Percentiles rank a stretch among this genome's conserved stretches.
These are phyloP conservation scores for Stichodactyla mertensii DNA, from an alignment of 64 coral and sea anemone genomes.

Conservation along the genomic window DNA sequence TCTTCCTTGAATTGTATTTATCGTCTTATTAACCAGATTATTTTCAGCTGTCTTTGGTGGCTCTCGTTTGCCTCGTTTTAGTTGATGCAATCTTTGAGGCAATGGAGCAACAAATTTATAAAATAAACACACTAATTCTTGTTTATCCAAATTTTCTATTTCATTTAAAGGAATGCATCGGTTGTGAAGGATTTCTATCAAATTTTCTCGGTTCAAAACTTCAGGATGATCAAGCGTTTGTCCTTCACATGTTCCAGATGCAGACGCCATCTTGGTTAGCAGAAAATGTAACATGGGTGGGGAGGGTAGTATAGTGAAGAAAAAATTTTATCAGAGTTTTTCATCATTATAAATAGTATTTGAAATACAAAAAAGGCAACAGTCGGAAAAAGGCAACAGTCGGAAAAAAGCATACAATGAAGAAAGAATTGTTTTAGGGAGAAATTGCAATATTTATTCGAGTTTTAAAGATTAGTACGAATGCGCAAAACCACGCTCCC, in stretches of 20 bases:
- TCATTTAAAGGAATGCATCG: slow-evolving; percentile 50
- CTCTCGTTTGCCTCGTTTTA: slow-evolving; percentile 49
- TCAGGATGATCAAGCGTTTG: slow-evolving; percentile 65
- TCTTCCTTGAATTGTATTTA: not conserved
- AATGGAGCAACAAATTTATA: slow-evolving; percentile 70
- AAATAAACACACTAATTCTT: slow-evolving; percentile 54
- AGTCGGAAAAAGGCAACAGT: not conserved
- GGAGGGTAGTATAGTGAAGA: not conserved
- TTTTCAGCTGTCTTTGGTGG: slow-evolving; percentile 3
- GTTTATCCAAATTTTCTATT: slow-evolving; percentile 62
- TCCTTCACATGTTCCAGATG: not conserved
- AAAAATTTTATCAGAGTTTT: not conserved
- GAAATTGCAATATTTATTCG: not conserved
- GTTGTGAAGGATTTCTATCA: slow-evolving; percentile 62
- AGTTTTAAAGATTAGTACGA: not conserved
- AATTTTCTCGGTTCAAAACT: slow-evolving; percentile 59
- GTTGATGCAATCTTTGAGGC: slow-evolving; percentile 73
- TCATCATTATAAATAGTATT: too few relatives aligned
- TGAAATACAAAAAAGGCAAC: not conserved
- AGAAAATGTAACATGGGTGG: slow-evolving; percentile 15
- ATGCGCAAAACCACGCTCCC: not conserved
- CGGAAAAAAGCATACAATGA: not conserved
- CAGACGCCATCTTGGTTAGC: slow-evolving; percentile 53
- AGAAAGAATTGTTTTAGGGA: not conserved
- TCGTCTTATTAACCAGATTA: not conserved